Percentiles rank a stretch among this genome's conserved stretches.
Conservation (phyloP, 2,113 vertebrate genomes). For the Brachypodius melanocephalos region DNA sequence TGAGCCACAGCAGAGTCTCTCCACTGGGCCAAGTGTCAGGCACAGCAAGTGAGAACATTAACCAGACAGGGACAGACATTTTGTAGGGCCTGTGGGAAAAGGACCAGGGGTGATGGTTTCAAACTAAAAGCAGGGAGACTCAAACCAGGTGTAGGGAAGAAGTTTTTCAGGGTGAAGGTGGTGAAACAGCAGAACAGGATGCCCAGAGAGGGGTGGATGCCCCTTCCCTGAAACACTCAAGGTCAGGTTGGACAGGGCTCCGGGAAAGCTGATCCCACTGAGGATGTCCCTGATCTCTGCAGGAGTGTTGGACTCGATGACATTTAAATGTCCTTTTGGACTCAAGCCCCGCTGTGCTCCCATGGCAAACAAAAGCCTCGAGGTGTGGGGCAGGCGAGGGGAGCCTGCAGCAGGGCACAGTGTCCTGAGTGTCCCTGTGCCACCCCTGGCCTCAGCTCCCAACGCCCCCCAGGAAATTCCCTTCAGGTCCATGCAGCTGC, state of each 20-base stretch:
- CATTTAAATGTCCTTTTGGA: not conserved
- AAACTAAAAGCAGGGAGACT: not conserved
- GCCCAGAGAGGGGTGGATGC: not conserved
- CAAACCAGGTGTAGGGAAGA: not conserved
- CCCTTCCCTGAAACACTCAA: too few species aligned
- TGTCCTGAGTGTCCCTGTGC: not conserved
- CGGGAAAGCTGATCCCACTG: not conserved
- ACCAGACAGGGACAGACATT: not conserved
- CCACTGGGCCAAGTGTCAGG: not conserved
- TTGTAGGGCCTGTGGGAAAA: not conserved
- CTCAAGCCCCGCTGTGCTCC: not conserved
- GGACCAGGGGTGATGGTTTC: not conserved
- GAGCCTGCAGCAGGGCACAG: not conserved
- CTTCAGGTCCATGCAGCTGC: rapidly evolving
- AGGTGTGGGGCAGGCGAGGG: not conserved
- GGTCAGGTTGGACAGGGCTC: not conserved
- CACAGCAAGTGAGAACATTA: not conserved
- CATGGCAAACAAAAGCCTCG: not conserved
- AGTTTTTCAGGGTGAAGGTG: rapidly evolving
- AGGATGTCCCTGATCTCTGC: not conserved
- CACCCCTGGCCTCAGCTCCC: not conserved
- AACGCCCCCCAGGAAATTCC: not conserved
- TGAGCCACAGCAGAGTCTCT: not conserved
- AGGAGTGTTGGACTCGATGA: rapidly evolving
- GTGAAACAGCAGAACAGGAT: not conserved